A percentile compares a stretch with the other conserved stretches of the same genome.
Conservation (phyloP, 2,797 vertebrate genomes). For the Squalus acanthias region DNA sequence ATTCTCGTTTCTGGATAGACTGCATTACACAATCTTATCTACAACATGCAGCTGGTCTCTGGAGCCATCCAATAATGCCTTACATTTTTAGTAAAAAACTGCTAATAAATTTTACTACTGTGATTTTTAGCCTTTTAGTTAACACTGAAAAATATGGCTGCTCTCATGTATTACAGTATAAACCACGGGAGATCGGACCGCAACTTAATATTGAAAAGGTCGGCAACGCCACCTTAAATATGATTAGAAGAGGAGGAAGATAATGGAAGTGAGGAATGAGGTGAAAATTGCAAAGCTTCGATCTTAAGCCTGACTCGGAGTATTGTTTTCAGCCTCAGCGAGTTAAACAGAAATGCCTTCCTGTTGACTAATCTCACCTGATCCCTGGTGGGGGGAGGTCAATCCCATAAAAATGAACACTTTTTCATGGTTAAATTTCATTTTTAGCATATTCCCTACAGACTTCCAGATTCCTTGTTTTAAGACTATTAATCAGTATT, state of each 20-base stretch:
- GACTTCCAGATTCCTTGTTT: slow-evolving; percentile 55
- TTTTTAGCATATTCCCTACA: slow-evolving; percentile 41
- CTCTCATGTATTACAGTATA: not conserved
- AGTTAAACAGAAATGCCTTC: slow-evolving; percentile 16
- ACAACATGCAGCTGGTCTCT: not conserved
- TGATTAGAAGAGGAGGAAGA: not conserved
- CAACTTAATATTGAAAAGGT: not conserved
- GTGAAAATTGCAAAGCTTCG: slow-evolving; percentile 12
- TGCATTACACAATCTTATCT: not conserved
- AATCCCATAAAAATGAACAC: slow-evolving; percentile 43
- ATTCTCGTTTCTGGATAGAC: not conserved
- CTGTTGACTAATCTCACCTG: slow-evolving; percentile 28
- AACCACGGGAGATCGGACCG: not conserved
- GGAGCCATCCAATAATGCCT: not conserved
- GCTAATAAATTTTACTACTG: not conserved
- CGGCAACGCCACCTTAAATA: not conserved
- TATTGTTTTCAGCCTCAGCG: not conserved
- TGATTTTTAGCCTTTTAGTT: not conserved
- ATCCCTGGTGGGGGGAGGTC: slow-evolving; percentile 34
- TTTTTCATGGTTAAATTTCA: slow-evolving; percentile 48
- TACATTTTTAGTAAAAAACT: not conserved
- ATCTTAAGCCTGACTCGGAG: not conserved
- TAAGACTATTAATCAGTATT: slow-evolving; percentile 70
- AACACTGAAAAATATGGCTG: not conserved
- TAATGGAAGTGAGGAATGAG: not conserved